Evolutionary conservation across 2,113 vertebrate species (phyloP).

Genomic region (Cricetomys ansorgei): DNA sequence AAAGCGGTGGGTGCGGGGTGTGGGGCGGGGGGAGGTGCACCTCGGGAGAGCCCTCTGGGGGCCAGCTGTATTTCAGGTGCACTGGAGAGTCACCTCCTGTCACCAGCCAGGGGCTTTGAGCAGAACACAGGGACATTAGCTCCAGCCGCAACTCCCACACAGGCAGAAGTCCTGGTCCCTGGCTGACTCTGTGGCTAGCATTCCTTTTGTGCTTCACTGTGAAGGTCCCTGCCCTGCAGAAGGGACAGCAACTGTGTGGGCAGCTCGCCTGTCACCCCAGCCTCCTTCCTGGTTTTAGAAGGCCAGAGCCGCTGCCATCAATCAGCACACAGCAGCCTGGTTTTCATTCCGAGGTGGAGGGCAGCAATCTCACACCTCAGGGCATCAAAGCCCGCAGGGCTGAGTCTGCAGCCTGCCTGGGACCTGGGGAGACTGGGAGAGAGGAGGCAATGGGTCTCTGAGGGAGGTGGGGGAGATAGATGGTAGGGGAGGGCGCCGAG

Average conservation of each 20-base stretch:
- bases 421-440: neutral
- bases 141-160: neutral
- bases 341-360: neutral
- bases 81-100: rapidly evolving
- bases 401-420: neutral
- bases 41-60: neutral
- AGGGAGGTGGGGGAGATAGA: neutral
- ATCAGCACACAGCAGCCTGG: neutral
- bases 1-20: neutral
- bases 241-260: neutral
- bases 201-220: neutral
- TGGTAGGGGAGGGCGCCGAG: neutral
- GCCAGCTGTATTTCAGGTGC: neutral
- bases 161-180: neutral
- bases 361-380: neutral
- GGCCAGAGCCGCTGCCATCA: neutral
- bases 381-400: conserved; percentile 2
- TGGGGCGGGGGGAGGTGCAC: rapidly evolving
- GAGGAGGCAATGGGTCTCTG: neutral
- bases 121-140: neutral
- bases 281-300: neutral
- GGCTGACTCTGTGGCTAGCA: neutral
- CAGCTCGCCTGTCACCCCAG: neutral
- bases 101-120: neutral
- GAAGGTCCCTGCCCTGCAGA: neutral